Evolutionary conservation across 2,888 invertebrate species (phyloP).

Genomic region (Urechis unicinctus): DNA sequence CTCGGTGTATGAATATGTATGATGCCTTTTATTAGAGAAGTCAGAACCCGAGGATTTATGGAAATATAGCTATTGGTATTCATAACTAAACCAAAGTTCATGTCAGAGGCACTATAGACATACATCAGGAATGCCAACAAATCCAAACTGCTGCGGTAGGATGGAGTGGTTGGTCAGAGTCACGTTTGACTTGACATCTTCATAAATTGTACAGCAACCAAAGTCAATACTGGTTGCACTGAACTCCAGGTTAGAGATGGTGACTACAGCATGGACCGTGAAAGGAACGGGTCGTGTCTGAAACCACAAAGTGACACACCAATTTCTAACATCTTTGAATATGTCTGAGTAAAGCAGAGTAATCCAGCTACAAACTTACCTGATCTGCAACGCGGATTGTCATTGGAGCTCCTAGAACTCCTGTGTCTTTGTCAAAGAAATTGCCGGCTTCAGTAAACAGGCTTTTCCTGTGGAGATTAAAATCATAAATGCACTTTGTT

Average conservation of each 20-base stretch:
- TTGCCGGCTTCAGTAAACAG: slow-evolving; percentile 40
- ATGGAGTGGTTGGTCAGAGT: slow-evolving; percentile 46
- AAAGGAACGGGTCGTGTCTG: slow-evolving; percentile 48
- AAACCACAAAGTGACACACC: no score
- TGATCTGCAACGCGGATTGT: slow-evolving; percentile 48
- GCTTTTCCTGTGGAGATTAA: slow-evolving; percentile 8
- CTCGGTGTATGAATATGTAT: no score
- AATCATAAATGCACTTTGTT: no score
- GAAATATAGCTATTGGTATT: no score
- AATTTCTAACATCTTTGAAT: no score
- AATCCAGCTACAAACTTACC: slow-evolving; percentile 31
- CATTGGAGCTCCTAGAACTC: slow-evolving; percentile 49
- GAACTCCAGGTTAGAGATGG: slow-evolving; percentile 47
- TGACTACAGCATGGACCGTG: slow-evolving; percentile 47
- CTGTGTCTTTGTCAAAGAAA: slow-evolving; percentile 47
- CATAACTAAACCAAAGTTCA: not conserved
- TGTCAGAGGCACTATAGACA: slow-evolving; percentile 6
- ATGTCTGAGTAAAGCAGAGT: not conserved
- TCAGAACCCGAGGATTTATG: no score
- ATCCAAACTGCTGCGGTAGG: slow-evolving; percentile 48
- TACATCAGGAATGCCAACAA: slow-evolving; percentile 48
- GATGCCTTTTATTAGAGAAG: no score
- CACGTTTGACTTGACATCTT: slow-evolving; percentile 38
- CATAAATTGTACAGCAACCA: slow-evolving; percentile 47
- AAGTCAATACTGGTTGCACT: slow-evolving; percentile 41